A percentile compares a stretch with the other conserved stretches of the same genome.
Conservation (phyloP, 1,140 invertebrate genomes). For the Apis florea region DNA sequence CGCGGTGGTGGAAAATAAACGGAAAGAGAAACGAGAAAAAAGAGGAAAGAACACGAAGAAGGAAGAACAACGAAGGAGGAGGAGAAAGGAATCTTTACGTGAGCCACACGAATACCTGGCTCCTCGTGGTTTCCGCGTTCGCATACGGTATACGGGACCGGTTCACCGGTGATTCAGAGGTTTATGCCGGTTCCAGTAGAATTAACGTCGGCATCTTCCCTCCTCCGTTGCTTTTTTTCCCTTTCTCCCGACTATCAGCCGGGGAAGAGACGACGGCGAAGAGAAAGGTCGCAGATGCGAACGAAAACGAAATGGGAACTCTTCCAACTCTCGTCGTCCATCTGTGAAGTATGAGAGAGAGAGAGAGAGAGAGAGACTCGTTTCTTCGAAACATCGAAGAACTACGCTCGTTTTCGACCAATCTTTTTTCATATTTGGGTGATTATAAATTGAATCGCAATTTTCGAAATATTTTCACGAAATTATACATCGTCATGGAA, state of each 20-base stretch:
- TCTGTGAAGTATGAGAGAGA: background rate
- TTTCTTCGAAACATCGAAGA: background rate
- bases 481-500: too few species aligned
- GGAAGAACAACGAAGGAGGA: conserved; percentile 10
- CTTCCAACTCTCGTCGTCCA: background rate
- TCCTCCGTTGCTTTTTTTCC: conserved; percentile 52
- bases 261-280: conserved; percentile 1
- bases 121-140: conserved; percentile 71
- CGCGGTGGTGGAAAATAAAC: too few species aligned
- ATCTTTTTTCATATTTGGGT: background rate
- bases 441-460: too few species aligned
- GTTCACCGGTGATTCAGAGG: conserved; percentile 72
- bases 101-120: conserved; percentile 53
- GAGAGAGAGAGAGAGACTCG: too few species aligned
- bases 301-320: conserved; percentile 44
- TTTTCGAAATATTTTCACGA: too few species aligned
- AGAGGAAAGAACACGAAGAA: background rate
- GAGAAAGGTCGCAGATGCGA: conserved; percentile 36
- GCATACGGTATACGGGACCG: conserved; percentile 64
- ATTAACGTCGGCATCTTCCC: conserved; percentile 49
- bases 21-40: background rate
- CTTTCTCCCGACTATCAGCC: conserved; percentile 11
- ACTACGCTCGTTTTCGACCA: too few species aligned
- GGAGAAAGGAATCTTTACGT: conserved; percentile 67
- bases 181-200: conserved; percentile 48